A percentile compares a stretch with the other conserved stretches of the same genome.
phyloP scores from a whole-genome alignment of 2,797 vertebrate genomes.

The Arnoldichthys spilopterus region DNA sequence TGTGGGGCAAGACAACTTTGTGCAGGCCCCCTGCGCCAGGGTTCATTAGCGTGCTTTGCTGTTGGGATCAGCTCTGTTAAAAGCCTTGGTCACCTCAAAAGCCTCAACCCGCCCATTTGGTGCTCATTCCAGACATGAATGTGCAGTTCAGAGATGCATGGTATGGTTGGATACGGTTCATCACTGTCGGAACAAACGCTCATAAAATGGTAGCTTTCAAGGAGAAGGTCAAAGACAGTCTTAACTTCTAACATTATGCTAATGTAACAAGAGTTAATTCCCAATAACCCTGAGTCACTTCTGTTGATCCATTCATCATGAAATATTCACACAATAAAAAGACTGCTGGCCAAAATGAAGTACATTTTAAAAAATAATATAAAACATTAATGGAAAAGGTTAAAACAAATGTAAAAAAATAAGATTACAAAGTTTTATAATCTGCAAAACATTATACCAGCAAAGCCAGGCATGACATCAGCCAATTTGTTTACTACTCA shows the following conservation, averaged over 20 bases:
- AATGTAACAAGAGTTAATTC: background rate
- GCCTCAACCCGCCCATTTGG: conserved; percentile 56
- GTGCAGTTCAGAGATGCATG: background rate
- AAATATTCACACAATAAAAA: too few species aligned
- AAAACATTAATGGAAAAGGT: too few species aligned
- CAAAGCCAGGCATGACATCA: too few species aligned
- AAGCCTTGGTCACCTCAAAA: conserved; percentile 5
- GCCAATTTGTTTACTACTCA: too few species aligned
- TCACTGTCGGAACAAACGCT: background rate
- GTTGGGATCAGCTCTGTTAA: conserved; percentile 66
- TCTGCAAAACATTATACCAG: too few species aligned
- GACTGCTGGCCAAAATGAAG: too few species aligned
- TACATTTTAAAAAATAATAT: too few species aligned
- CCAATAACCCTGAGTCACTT: too few species aligned
- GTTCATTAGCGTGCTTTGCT: conserved; percentile 76
- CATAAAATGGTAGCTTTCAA: background rate
- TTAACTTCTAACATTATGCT: background rate
- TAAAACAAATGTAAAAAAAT: too few species aligned
- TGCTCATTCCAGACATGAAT: background rate
- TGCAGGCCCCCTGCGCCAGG: conserved; percentile 77
- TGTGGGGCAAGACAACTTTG: conserved; percentile 84
- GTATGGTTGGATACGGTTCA: background rate
- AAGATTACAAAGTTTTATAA: too few species aligned
- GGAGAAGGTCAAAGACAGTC: background rate
- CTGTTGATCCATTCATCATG: too few species aligned